Conservation (phyloP, 1,140 invertebrate species). For the Ephestia elutella region DNA sequence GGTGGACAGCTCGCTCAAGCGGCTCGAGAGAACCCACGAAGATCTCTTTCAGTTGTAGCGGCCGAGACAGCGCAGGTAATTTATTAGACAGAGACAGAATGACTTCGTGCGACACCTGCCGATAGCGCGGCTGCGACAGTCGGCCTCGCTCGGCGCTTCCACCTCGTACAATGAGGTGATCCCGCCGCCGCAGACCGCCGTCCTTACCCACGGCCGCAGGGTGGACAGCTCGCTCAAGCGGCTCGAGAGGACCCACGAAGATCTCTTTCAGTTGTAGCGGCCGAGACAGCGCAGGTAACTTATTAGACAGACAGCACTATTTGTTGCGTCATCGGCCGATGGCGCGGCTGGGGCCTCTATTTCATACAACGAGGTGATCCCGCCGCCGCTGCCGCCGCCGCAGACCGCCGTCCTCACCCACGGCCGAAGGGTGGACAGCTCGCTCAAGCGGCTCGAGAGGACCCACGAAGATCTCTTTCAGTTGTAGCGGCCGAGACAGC, state of each 20-base stretch:
- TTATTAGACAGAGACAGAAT: constrained; percentile 36
- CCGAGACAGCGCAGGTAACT: constrained; percentile 63
- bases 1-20: constrained; percentile 84
- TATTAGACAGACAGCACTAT: constrained; percentile 42
- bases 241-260: constrained; percentile 88
- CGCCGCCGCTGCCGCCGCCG: constrained; percentile 68
- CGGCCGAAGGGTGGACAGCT: constrained; percentile 84
- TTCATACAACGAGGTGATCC: constrained; percentile 62
- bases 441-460: constrained; percentile 85
- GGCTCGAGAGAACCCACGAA: constrained; percentile 88
- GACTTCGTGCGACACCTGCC: constrained; percentile 71
- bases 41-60: constrained; percentile 94
- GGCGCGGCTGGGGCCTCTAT: constrained; percentile 64
- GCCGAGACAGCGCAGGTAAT: constrained; percentile 64
- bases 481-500: constrained; percentile 82
- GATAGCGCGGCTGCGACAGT: constrained; percentile 75
- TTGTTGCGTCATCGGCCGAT: constrained; percentile 73
- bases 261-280: constrained; percentile 92
- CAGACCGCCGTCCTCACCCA: constrained; percentile 84
- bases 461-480: constrained; percentile 92
- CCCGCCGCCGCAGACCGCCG: constrained; percentile 75
- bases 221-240: constrained; percentile 85
- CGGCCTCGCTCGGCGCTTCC: constrained; percentile 65
- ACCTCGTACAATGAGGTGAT: constrained; percentile 64
- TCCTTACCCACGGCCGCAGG: constrained; percentile 85